These are phyloP conservation scores for Sphecodes monilicornis DNA, from an alignment of 2,888 invertebrate species.

Conservation along the genomic window DNA sequence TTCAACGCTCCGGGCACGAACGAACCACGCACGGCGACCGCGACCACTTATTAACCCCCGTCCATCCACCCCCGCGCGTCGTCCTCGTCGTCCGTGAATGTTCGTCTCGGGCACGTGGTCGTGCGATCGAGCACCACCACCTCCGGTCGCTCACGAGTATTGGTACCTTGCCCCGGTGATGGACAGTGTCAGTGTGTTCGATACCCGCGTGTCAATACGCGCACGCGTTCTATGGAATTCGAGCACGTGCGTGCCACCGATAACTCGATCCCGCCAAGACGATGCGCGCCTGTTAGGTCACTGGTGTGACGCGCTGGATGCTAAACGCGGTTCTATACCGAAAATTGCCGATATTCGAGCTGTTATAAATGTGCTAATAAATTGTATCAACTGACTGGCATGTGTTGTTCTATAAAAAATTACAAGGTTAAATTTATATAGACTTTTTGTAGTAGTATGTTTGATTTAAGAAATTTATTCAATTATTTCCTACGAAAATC, in stretches of 20 bases:
- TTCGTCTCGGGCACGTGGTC: conserved; percentile 51
- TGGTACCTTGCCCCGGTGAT: conserved; percentile 60
- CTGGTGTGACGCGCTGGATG: neutral
- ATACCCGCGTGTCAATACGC: conserved; percentile 72
- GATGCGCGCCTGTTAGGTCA: conserved; percentile 4
- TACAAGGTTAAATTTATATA: neutral
- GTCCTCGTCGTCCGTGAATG: conserved; percentile 49
- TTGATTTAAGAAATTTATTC: too few species aligned
- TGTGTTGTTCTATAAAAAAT: neutral
- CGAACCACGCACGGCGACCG: conserved; percentile 42
- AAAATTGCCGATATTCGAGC: neutral
- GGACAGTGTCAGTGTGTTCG: conserved; percentile 68
- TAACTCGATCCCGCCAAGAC: conserved; percentile 47
- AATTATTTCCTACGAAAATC: too few species aligned
- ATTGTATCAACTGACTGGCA: too few species aligned
- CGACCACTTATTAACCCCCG: conserved; percentile 72
- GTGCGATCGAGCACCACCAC: conserved; percentile 44
- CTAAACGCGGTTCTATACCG: neutral
- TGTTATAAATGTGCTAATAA: neutral
- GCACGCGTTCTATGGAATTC: conserved; percentile 68
- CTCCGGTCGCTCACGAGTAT: conserved; percentile 44
- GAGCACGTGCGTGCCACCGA: conserved; percentile 64
- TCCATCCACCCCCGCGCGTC: conserved; percentile 18
- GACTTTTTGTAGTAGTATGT: neutral
- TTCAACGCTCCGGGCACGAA: conserved; percentile 65